Base-by-base conservation (phyloP, 2,888 invertebrate species). In the Limulus polyphemus region DNA sequence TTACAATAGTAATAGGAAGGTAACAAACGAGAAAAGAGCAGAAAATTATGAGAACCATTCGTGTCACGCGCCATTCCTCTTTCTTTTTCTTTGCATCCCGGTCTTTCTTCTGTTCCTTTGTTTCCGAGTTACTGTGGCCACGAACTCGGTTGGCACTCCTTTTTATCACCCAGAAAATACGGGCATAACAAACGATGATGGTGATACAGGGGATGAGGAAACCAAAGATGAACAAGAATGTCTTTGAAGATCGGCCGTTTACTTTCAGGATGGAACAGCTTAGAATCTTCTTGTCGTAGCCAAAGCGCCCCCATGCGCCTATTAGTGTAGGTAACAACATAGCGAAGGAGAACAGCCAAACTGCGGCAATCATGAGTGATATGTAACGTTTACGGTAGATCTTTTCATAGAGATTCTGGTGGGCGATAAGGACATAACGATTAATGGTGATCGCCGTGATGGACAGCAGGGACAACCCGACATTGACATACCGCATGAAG, bases 21-120 rank as follows among this genome's bases (percentile, higher is more conserved):
- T 94, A 94, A 74, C 93, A 93, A 49, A 88, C 82, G 70, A 91
- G 83, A 73, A 93, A 94, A 32, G 91, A 89, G 49, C 90, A 78
- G 78, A 94, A 93, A 71, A 94, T 94, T 55, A 88, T 90, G 73
- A 92, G 81, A 58, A 93, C 91, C 93, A 94, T 94, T 78, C 64
- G 56, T 0, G 68, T 68, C 10, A 68, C 65, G 17, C 67, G 51
- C 67, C 67, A 68, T 50, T 68, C 68, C 16, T 68, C 68, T n/a
- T 62, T 63, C 11, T 14, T 16, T 54, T 32, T 54, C 14, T 54
- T 54, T 16, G 14, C 54, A n/a, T 54, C 54, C 1, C 49, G 46
- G 12, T 49, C 50, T 47, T 16, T 49, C 13, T 14, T 47, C 1
- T 17, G 17, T 2, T 54, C 54, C 54, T 17, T 17, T 3, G 65